These are phyloP conservation scores for Antechinus flavipes DNA, from an alignment of 2,113 vertebrate genomes.

Conservation along the genomic window DNA sequence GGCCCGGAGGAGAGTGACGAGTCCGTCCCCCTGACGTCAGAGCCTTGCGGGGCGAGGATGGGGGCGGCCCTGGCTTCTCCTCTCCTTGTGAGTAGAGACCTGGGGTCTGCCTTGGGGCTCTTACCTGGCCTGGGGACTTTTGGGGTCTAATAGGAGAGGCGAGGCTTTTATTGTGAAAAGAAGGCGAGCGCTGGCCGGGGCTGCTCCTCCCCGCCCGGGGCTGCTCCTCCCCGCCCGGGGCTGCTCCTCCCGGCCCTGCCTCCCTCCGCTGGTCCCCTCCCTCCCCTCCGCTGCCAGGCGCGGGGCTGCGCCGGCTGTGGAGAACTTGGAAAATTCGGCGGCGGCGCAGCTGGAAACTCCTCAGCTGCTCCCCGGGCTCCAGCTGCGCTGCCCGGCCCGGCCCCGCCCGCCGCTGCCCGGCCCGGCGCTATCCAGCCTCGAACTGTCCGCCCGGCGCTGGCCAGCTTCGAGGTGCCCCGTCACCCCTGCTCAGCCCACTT, in stretches of 20 bases:
- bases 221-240: conserved; percentile 34
- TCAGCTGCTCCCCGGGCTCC: background rate
- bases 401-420: too few species aligned
- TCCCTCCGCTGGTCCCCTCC: background rate
- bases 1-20: background rate
- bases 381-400: background rate
- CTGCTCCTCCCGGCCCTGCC: conserved; percentile 11
- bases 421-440: too few species aligned
- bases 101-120: background rate
- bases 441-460: background rate
- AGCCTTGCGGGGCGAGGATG: background rate
- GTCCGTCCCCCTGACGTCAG: background rate
- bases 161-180: conserved; percentile 84
- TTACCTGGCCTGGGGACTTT: background rate
- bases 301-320: background rate
- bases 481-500: too few species aligned
- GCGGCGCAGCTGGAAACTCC: background rate
- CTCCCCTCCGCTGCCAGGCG: background rate
- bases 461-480: too few species aligned
- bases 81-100: background rate
- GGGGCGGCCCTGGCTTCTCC: background rate
- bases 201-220: conserved; percentile 34
- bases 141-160: conserved; percentile 26
- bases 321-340: background rate
- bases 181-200: conserved; percentile 51